Base-by-base conservation (phyloP, 1,140 invertebrate genomes). In the Brachionus koreanus region DNA sequence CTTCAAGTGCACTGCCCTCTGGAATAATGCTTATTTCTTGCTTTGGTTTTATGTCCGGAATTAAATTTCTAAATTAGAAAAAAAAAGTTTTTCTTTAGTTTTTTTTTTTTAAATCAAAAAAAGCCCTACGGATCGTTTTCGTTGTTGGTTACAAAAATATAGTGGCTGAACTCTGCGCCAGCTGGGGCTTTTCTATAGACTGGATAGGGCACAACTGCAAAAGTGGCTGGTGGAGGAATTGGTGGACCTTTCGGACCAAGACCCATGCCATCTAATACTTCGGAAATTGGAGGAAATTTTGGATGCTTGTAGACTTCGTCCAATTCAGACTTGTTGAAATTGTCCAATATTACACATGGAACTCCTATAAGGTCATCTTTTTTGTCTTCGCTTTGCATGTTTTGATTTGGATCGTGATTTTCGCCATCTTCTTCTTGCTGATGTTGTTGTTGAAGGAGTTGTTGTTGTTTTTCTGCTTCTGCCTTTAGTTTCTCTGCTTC, bases 261-360 rank as follows among this genome's bases (percentile, higher is more conserved):
- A 29, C 88, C 88, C 77, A 89, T 84, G 16, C 88, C 88, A 85
- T 89, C 87, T 25, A 88, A 77, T 10, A 89, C 86, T 86, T 87
- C 46, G 25, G 37, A 29, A 5, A 82, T 49, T 23, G 46, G 12
- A 9, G 79, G 79, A 29, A 82, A 72, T 65, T 79, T 79, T 4
- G 29, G 49, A 65, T 79, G 76, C 9, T 61, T 83, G n/a, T 29
- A 61, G 3, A 72, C 29, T 52, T 72, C 63, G 29, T 75, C 69
- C 13, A 72, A 63, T 29, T 83, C 57, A 10, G 49, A 74, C 33
- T 72, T 75, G 25, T 83, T 74, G 5, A 72, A 19, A 37, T 72
- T 72, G 12, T 83, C 82, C 3, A 83, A 52, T 35, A 83, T 72
- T 19, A 83, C 23, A 63, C 52, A 39, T 5, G 82, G 82, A 35